Conservation (phyloP, 92 coral and sea anemone species). For the Meandrina meandrites region DNA sequence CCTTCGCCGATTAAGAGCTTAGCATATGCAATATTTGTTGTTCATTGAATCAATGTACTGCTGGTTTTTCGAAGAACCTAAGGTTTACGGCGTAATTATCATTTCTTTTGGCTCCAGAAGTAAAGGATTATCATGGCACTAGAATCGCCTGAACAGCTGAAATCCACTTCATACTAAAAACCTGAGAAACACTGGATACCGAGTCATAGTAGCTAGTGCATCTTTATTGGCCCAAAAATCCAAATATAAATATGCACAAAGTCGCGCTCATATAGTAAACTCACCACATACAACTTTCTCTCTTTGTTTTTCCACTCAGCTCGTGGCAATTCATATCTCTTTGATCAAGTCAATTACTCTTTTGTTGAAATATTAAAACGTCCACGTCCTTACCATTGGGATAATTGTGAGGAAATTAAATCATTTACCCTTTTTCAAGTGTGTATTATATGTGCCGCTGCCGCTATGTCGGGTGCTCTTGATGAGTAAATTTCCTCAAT, state of each 20-base stretch:
- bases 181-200: background rate
- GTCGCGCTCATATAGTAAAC: background rate
- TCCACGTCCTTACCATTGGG: background rate
- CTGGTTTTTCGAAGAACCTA: background rate
- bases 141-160: background rate
- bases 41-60: background rate
- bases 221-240: conserved; percentile 5
- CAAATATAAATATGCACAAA: background rate
- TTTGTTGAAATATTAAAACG: conserved; percentile 27
- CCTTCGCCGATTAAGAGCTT: conserved; percentile 4
- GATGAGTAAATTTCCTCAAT: background rate
- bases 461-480: conserved; percentile 6
- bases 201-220: background rate
- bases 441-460: conserved; percentile 16
- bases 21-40: background rate
- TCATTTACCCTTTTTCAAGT: conserved; percentile 11
- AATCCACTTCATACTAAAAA: background rate
- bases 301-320: background rate
- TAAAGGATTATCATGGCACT: background rate
- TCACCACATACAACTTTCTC: background rate
- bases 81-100: background rate
- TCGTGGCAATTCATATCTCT: conserved; percentile 17
- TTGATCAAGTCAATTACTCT: conserved; percentile 30
- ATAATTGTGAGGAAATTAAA: conserved; percentile 25
- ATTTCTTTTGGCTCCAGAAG: background rate